Evolutionary conservation across 2,888 invertebrate species (phyloP).

Genomic region (Lasius platythorax): DNA sequence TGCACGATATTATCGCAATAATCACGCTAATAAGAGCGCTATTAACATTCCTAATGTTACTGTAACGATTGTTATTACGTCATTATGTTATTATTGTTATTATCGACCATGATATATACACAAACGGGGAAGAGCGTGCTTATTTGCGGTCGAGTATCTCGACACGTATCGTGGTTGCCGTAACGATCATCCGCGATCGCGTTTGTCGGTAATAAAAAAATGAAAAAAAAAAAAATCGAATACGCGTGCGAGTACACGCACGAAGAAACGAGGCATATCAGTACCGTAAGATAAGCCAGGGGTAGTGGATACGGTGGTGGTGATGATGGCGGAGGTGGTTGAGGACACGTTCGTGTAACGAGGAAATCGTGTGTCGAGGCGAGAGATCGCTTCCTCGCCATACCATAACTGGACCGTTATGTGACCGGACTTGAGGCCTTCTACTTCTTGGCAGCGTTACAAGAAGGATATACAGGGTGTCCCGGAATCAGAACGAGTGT

Average conservation of each 20-base stretch:
- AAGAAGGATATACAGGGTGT: constrained; percentile 61
- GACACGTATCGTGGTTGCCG: constrained; percentile 32
- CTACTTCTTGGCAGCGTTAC: constrained; percentile 65
- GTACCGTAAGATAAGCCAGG: not conserved
- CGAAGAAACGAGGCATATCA: constrained; percentile 23
- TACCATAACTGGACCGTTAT: constrained; percentile 85
- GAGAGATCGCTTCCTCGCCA: constrained; percentile 79
- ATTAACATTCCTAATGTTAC: constrained; percentile 45
- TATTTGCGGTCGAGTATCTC: constrained; percentile 45
- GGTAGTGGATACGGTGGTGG: not conserved
- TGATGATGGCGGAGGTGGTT: constrained; percentile 28
- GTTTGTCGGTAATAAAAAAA: constrained; percentile 36
- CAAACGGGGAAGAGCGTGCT: not conserved
- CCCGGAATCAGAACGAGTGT: constrained; percentile 21
- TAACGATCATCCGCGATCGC: constrained; percentile 58
- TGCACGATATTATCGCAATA: constrained; percentile 30
- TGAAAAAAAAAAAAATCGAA: constrained; percentile 32
- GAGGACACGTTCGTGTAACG: constrained; percentile 71
- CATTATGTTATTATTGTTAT: constrained; percentile 42
- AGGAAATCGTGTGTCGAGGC: constrained; percentile 75
- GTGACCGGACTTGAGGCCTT: constrained; percentile 82
- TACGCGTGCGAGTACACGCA: constrained; percentile 49
- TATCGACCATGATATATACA: not conserved
- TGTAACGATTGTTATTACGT: constrained; percentile 29
- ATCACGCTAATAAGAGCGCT: constrained; percentile 29